phyloP scores from a whole-genome alignment of 1,140 invertebrate genomes.

The Penaeus chinensis region DNA sequence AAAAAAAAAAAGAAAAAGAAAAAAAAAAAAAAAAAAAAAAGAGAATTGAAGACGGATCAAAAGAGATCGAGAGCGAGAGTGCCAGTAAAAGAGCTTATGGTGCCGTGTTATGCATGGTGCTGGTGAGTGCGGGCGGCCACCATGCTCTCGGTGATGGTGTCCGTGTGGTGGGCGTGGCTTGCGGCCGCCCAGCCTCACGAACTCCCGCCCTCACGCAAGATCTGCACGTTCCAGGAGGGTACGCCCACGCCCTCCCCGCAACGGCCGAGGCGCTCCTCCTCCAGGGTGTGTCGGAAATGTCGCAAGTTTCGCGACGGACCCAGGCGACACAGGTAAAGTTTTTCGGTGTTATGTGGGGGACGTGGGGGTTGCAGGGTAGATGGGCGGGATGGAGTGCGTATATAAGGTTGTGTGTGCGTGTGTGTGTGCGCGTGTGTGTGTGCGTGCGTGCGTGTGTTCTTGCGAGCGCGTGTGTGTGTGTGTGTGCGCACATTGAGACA shows the following conservation, averaged over 20 bases:
- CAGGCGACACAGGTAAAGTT: constrained; percentile 57
- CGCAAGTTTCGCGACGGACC: constrained; percentile 60
- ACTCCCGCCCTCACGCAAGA: constrained; percentile 48
- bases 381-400: background rate
- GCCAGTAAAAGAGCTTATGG: background rate
- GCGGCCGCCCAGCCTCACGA: constrained; percentile 42
- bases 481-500: background rate
- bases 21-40: too few species aligned
- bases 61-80: too few species aligned
- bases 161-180: constrained; percentile 62
- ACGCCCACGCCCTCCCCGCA: constrained; percentile 34
- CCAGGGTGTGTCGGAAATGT: constrained; percentile 58
- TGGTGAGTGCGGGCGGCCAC: constrained; percentile 13
- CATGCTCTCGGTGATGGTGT: constrained; percentile 63
- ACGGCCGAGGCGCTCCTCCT: constrained; percentile 46
- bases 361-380: too few species aligned
- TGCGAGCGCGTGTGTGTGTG: constrained; percentile 14
- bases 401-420: background rate
- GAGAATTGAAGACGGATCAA: too few species aligned
- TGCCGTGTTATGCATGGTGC: background rate
- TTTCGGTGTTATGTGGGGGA: background rate
- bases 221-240: constrained; percentile 54
- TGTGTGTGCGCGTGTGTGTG: constrained; percentile 18
- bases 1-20: too few species aligned
- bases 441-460: background rate